Evolutionary conservation across 2,113 vertebrate genomes (phyloP), one percentile per base, ranked within the genome.

Genomic region (Bagarius yarrelli): DNA sequence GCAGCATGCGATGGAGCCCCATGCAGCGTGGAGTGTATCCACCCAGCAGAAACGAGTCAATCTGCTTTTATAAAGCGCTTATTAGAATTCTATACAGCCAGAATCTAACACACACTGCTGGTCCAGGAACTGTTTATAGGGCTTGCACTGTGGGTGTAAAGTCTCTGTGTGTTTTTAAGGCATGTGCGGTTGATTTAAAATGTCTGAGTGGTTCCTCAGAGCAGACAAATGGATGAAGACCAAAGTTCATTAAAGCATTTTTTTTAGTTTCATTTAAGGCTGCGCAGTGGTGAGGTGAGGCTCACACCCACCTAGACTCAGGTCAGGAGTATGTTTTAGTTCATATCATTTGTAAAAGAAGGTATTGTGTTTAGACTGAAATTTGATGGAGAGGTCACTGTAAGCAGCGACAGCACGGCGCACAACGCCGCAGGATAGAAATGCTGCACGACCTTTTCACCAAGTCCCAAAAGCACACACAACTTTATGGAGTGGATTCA

Each of bases 11-110:
- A 15, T 70, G 81, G 9, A 27, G 60, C 71, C 32, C 59, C 57
- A 72, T 67, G 44, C 57, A 60, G 52, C 34, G 71, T 23, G 30
- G 40, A 80, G 66, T 75, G 63, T 40, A 53, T 64, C 52, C 70
- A 74, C 81, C 18, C 73, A 69, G 61, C 79, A 76, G 64, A 71
- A 64, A 72, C 74, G 86, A 79, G 59, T 53, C 63, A 85, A 70
- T 81, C 69, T 61, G 55, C 78, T 78, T 73, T 34, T 50, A 66
- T 16, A 36, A 85, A 81, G 83, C 69, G 61, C 27, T 81, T 80
- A 88, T 89, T 86, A 80, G 74, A 80, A 88, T 89, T 89, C 85
- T 5, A 57, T 78, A 40, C 82, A 81, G 78, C 47, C 74, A 47
- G 61, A 79, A 74, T 76, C 74, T 69, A 69, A 60, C 60, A 57